phyloP scores from a whole-genome alignment of 1,140 invertebrate genomes.

The Lamellibrachia luymesi region DNA sequence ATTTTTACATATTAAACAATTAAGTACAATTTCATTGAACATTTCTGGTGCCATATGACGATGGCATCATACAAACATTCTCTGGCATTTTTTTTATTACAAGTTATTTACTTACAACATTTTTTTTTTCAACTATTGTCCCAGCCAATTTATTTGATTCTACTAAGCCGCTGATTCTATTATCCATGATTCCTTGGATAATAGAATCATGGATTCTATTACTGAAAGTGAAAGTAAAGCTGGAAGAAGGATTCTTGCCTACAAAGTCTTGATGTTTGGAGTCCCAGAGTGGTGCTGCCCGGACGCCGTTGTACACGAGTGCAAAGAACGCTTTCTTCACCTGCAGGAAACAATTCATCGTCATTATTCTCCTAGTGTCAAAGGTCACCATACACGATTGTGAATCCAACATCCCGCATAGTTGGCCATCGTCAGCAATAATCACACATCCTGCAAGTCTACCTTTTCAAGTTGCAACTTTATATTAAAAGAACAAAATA shows the following conservation, averaged over 20 bases:
- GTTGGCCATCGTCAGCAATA: background rate
- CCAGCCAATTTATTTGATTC: background rate
- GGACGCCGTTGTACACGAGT: conserved; percentile 96
- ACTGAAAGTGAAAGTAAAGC: too few relatives aligned
- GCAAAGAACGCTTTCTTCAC: conserved; percentile 99
- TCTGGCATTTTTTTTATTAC: background rate
- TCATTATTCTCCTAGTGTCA: background rate
- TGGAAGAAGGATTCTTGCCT: conserved; percentile 31
- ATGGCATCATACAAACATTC: background rate
- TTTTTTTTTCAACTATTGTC: background rate
- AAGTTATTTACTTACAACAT: background rate
- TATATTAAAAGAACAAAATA: background rate
- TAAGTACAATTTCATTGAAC: background rate
- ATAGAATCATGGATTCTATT: too few relatives aligned
- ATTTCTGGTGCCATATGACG: background rate
- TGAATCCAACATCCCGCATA: background rate
- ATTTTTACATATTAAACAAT: background rate
- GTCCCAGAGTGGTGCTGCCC: conserved; percentile 97
- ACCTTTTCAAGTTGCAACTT: background rate
- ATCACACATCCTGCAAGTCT: background rate
- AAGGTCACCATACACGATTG: background rate
- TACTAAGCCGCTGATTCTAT: too few relatives aligned
- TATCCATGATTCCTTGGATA: too few relatives aligned
- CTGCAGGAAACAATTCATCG: conserved; percentile 33
- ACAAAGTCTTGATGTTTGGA: conserved; percentile 83